A percentile compares a stretch with the other conserved stretches of the same genome.
phyloP scores from a whole-genome alignment of 2,888 invertebrate genomes.

The Teleogryllus oceanicus region DNA sequence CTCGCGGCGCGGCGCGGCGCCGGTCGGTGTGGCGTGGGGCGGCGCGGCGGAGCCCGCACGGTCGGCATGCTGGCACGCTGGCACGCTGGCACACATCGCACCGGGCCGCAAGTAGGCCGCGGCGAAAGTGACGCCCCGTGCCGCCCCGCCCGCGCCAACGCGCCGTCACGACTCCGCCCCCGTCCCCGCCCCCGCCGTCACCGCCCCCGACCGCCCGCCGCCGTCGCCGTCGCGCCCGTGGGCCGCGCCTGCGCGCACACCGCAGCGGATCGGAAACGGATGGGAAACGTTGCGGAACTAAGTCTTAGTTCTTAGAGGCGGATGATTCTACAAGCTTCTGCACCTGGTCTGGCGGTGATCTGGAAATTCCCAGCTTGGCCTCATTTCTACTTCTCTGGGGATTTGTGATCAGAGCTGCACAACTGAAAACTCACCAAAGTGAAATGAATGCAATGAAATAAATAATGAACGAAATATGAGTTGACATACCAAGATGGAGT shows the following conservation, averaged over 20 bases:
- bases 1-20: not conserved
- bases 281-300: not conserved
- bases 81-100: conserved; percentile 18
- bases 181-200: not conserved
- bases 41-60: not conserved
- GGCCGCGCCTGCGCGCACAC: not conserved
- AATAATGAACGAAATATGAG: too few species aligned
- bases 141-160: conserved; percentile 8
- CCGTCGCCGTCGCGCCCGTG: not conserved
- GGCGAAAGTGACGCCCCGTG: not conserved
- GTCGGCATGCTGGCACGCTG: conserved; percentile 2
- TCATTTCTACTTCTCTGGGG: too few species aligned
- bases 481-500: too few species aligned
- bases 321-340: too few species aligned
- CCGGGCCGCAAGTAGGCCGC: conserved; percentile 6
- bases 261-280: not conserved
- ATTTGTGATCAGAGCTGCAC: too few species aligned
- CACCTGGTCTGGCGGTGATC: too few species aligned
- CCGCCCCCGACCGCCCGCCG: not conserved
- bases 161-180: not conserved
- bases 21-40: too few species aligned
- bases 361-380: too few species aligned
- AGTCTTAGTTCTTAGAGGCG: too few species aligned
- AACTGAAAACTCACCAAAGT: too few species aligned
- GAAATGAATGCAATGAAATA: too few species aligned